Percentiles rank a stretch among this genome's conserved stretches.
Evolutionary conservation across 2,113 vertebrate genomes (phyloP).

Genomic region (Scatophagus argus): DNA sequence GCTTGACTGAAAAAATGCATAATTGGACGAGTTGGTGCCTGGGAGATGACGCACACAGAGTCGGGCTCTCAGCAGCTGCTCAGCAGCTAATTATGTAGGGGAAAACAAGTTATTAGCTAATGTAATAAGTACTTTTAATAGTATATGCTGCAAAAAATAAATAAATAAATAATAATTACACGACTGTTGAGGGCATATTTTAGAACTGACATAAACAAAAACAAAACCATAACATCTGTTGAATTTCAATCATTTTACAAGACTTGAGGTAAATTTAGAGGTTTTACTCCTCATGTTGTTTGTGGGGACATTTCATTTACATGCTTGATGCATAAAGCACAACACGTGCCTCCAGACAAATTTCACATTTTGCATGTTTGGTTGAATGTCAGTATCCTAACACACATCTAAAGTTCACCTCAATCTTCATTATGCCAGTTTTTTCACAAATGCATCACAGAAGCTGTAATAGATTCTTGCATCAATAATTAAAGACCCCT

Average conservation of each 20-base stretch:
- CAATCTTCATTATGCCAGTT: too few relatives aligned
- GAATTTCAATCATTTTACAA: not conserved
- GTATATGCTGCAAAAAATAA: too few relatives aligned
- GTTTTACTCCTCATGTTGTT: not conserved
- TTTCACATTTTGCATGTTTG: too few relatives aligned
- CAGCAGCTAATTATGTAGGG: not conserved
- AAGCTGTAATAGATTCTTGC: too few relatives aligned
- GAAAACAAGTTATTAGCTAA: not conserved
- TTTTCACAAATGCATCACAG: not conserved
- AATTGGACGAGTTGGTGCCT: constrained; percentile 49
- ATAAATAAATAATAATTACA: too few relatives aligned
- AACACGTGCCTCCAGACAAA: too few relatives aligned
- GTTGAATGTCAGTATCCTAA: too few relatives aligned
- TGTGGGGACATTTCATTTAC: not conserved
- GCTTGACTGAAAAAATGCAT: constrained; percentile 33
- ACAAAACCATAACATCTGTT: not conserved
- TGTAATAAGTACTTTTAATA: not conserved
- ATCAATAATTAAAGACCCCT: not conserved
- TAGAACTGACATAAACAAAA: not conserved
- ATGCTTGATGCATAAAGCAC: not conserved
- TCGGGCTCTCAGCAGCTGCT: not conserved
- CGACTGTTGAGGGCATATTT: too few relatives aligned
- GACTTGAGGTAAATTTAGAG: not conserved
- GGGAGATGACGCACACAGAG: constrained; percentile 29
- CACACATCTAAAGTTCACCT: too few relatives aligned